These are phyloP conservation scores for Deroptyus accipitrinus DNA, from an alignment of 2,113 vertebrate species.

Conservation along the genomic window DNA sequence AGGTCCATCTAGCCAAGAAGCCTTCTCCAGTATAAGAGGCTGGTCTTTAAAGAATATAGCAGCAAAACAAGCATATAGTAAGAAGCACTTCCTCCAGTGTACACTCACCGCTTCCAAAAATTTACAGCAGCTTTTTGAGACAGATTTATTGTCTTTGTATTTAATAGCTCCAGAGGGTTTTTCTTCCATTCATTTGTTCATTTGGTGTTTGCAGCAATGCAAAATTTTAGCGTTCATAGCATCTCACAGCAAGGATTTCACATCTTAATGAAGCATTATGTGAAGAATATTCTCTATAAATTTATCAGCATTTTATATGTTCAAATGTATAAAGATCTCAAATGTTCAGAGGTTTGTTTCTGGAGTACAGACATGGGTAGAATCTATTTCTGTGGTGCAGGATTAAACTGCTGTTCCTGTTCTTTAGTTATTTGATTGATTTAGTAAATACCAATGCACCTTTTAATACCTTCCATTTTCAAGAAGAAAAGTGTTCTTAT, in stretches of 20 bases:
- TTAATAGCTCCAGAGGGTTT: neutral
- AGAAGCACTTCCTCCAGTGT: neutral
- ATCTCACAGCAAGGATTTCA: slow-evolving; percentile 5
- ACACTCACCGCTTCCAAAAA: neutral
- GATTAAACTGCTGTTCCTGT: neutral
- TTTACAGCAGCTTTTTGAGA: neutral
- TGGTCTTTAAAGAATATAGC: neutral
- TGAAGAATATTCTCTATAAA: neutral
- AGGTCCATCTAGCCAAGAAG: neutral
- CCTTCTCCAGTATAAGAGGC: neutral
- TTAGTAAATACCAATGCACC: neutral
- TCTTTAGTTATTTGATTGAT: neutral
- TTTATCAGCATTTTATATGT: neutral
- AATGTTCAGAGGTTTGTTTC: neutral
- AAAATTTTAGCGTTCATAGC: neutral
- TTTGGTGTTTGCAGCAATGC: slow-evolving; percentile 3
- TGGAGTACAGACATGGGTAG: neutral
- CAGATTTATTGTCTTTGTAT: slow-evolving; percentile 11
- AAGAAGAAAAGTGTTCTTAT: neutral
- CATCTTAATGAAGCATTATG: slow-evolving; percentile 6
- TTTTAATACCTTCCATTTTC: neutral
- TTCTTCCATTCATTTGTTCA: neutral
- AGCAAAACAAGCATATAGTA: neutral
- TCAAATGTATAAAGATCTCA: neutral
- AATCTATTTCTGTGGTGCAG: neutral